Evolutionary conservation across 2,888 invertebrate species (phyloP).

Genomic region (Polylopha cassiicola): DNA sequence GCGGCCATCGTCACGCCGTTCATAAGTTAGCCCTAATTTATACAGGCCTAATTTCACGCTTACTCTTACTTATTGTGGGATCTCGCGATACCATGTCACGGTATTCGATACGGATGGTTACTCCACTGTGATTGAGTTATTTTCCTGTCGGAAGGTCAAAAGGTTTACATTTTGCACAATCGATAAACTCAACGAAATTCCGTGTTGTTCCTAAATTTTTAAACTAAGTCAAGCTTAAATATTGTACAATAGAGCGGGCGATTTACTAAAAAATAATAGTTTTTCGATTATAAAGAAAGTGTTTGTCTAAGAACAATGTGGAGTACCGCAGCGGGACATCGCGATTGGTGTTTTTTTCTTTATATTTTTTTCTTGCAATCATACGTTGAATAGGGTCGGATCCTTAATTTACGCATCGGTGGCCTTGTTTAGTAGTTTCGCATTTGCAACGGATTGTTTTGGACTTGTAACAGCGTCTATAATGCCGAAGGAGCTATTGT

Average conservation of each 20-base stretch:
- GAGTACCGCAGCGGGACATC: slow-evolving; percentile 71
- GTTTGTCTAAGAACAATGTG: slow-evolving; percentile 74
- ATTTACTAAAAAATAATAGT: slow-evolving; percentile 63
- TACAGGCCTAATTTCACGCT: slow-evolving; percentile 69
- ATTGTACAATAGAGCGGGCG: slow-evolving; percentile 52
- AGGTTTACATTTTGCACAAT: slow-evolving; percentile 26
- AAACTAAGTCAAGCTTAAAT: slow-evolving; percentile 67
- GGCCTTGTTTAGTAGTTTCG: slow-evolving; percentile 65
- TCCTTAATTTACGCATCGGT: slow-evolving; percentile 75
- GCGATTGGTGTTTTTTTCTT: slow-evolving; percentile 58
- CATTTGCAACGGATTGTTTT: slow-evolving; percentile 68
- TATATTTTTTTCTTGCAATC: slow-evolving; percentile 58
- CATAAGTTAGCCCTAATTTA: slow-evolving; percentile 63
- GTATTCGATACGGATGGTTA: slow-evolving; percentile 65
- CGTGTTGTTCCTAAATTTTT: no score
- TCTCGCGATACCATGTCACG: slow-evolving; percentile 63
- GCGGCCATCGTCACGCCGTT: slow-evolving; percentile 61
- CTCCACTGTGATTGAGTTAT: slow-evolving; percentile 54
- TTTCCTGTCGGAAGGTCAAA: slow-evolving; percentile 40
- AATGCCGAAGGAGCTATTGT: slow-evolving; percentile 33
- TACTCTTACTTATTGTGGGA: slow-evolving; percentile 67
- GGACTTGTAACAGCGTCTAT: slow-evolving; percentile 66
- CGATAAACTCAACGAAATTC: no score
- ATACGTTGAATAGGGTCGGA: slow-evolving; percentile 59
- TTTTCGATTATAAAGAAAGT: slow-evolving; percentile 63